Evolutionary conservation across 2,113 vertebrate genomes (phyloP).

Genomic region (Microcebus tavaratra): DNA sequence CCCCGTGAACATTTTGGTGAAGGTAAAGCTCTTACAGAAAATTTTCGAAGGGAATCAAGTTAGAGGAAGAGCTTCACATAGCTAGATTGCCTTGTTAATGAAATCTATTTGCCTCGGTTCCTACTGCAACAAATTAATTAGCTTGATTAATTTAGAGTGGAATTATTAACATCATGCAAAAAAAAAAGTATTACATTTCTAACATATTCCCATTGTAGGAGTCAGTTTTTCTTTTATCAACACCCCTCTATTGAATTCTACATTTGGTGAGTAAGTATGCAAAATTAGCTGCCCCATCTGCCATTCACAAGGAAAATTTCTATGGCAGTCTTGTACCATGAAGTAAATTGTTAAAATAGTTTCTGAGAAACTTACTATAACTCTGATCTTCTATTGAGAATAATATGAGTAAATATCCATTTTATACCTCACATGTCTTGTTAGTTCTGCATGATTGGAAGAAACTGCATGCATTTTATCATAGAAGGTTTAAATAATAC

Average conservation of each 20-base stretch:
- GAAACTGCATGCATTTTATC: neutral
- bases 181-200: neutral
- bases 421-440: neutral
- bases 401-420: constrained; percentile 19
- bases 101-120: neutral
- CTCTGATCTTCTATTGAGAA: neutral
- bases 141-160: neutral
- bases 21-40: neutral
- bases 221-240: neutral
- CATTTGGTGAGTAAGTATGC: neutral
- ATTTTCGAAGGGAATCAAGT: neutral
- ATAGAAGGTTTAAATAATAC: neutral
- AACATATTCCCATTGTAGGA: neutral
- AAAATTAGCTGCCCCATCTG: neutral
- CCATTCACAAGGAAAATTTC: neutral
- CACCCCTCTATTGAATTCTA: neutral
- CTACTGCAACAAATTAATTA: neutral
- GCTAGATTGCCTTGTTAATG: neutral
- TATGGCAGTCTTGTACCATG: neutral
- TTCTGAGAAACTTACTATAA: constrained; percentile 42
- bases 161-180: neutral
- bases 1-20: neutral
- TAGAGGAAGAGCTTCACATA: neutral
- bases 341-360: neutral
- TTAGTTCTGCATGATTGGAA: neutral